These are phyloP conservation scores for Albula glossodonta DNA, from an alignment of 2,113 vertebrate genomes.

Conservation along the genomic window DNA sequence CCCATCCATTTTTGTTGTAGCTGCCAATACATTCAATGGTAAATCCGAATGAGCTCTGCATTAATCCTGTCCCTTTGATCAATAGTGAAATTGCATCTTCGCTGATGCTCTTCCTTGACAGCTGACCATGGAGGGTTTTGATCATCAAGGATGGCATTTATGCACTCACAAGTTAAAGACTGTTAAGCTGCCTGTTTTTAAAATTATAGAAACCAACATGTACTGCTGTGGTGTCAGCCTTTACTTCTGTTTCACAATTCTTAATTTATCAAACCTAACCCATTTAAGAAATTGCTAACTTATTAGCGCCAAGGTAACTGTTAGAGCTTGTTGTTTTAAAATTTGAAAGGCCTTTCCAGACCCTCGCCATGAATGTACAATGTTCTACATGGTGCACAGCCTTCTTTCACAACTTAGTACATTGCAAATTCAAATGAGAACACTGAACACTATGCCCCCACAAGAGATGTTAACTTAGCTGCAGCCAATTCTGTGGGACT, in stretches of 20 bases:
- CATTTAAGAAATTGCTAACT: neutral
- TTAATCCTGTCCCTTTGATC: constrained; percentile 33
- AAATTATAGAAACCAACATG: neutral
- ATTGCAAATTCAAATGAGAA: no score
- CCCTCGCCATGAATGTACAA: no score
- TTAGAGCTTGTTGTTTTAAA: neutral
- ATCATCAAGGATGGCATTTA: constrained; percentile 3
- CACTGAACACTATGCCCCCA: no score
- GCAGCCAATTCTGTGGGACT: no score
- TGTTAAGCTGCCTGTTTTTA: neutral
- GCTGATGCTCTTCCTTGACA: constrained; percentile 27
- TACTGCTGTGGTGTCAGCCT: neutral
- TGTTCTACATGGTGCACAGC: no score
- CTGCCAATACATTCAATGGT: constrained; percentile 34
- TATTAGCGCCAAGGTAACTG: neutral
- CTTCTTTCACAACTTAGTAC: no score
- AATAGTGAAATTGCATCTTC: constrained; percentile 37
- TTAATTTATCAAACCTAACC: neutral
- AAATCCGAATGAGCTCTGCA: constrained; percentile 29
- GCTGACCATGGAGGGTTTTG: neutral
- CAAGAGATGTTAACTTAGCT: no score
- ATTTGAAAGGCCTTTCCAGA: no score
- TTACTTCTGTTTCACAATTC: neutral
- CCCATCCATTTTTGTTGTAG: constrained; percentile 24
- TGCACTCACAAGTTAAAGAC: neutral